These are phyloP conservation scores for Acronicta psi DNA, from an alignment of 2,888 invertebrate species.

Conservation along the genomic window DNA sequence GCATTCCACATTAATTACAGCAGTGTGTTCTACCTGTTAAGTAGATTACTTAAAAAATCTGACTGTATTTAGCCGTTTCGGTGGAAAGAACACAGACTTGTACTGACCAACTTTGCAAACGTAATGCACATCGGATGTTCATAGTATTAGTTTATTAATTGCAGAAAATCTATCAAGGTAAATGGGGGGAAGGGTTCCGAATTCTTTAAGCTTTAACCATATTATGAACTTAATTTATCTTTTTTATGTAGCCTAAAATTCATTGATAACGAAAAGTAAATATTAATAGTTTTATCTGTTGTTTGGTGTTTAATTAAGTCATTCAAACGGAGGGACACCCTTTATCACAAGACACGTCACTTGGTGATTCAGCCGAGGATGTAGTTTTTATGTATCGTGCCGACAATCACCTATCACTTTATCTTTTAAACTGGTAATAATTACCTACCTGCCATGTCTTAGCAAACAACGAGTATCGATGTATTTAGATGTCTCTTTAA, in stretches of 20 bases:
- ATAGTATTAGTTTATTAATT: not conserved
- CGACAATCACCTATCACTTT: conserved; percentile 9
- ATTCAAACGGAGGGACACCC: not conserved
- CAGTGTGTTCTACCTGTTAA: conserved; percentile 25
- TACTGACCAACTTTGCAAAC: not conserved
- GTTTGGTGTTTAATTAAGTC: not conserved
- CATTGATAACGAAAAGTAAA: too few relatives aligned
- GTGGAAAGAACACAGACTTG: not conserved
- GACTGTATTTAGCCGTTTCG: not conserved
- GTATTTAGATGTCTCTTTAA: not conserved
- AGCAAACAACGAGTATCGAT: conserved; percentile 21
- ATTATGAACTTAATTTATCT: too few relatives aligned
- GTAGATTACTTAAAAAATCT: conserved; percentile 25
- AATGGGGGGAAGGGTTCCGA: too few relatives aligned
- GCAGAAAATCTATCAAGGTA: not conserved
- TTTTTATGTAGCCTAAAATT: too few relatives aligned
- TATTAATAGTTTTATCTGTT: too few relatives aligned
- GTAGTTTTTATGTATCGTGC: not conserved
- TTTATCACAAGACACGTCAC: conserved; percentile 22
- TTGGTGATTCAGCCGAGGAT: conserved; percentile 34
- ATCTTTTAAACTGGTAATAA: too few relatives aligned
- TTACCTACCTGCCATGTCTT: not conserved
- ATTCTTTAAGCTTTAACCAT: too few relatives aligned
- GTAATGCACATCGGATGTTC: not conserved
- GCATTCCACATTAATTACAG: conserved; percentile 48